Percentiles rank a stretch among this genome's conserved stretches.
phyloP scores from a whole-genome alignment of 2,888 invertebrate genomes.

The Andrena marginata region DNA sequence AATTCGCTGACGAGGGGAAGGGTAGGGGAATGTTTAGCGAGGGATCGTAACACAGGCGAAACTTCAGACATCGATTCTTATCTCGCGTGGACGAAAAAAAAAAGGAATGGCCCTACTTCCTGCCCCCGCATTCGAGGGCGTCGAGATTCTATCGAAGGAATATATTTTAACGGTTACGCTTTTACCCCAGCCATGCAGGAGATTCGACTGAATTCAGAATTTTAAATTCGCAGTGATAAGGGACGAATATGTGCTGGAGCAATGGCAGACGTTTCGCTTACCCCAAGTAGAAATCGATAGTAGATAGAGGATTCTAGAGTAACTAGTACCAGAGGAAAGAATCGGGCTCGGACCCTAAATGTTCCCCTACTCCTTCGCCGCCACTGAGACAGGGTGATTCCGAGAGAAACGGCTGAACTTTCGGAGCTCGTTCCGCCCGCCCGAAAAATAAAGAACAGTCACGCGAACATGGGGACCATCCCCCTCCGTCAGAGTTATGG shows the following conservation, averaged over 20 bases:
- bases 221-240: not conserved
- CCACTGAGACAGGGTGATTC: slow-evolving; percentile 22
- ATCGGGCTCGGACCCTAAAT: not conserved
- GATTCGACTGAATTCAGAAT: not conserved
- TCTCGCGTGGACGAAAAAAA: not conserved
- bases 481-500: not conserved
- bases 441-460: not conserved
- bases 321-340: not conserved
- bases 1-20: slow-evolving; percentile 38
- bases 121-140: not conserved
- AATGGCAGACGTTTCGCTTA: no score
- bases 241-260: not conserved
- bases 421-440: slow-evolving; percentile 10
- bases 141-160: not conserved
- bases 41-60: not conserved
- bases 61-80: slow-evolving; percentile 7
- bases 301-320: not conserved
- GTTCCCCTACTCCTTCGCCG: slow-evolving; percentile 7
- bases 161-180: not conserved
- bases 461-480: not conserved
- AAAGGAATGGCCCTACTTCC: not conserved
- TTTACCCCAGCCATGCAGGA: no score
- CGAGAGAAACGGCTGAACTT: slow-evolving; percentile 23
- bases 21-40: not conserved
- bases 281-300: no score